Conservation (phyloP, 2,888 invertebrate species). For the Epistrophe eligans region DNA sequence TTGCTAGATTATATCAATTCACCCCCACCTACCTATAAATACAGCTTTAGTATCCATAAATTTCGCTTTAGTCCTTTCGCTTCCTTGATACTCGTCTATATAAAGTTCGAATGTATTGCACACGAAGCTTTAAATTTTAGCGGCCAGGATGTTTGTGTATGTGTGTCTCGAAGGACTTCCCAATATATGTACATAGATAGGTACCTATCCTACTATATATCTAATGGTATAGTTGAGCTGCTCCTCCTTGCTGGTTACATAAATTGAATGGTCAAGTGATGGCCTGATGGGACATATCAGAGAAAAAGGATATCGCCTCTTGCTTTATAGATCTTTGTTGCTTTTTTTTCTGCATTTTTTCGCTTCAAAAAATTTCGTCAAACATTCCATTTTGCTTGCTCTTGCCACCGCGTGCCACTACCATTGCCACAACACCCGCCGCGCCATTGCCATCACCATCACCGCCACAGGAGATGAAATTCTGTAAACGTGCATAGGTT, state of each 20-base stretch:
- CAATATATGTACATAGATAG: too few species aligned
- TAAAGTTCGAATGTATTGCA: slow-evolving; percentile 37
- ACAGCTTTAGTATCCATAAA: slow-evolving; percentile 70
- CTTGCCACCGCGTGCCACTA: slow-evolving; percentile 4
- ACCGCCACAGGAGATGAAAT: slow-evolving; percentile 18
- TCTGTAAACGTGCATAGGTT: slow-evolving; percentile 68
- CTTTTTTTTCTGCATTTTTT: slow-evolving; percentile 20
- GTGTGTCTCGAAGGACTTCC: slow-evolving; percentile 31
- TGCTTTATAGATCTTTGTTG: slow-evolving; percentile 26
- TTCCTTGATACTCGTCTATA: slow-evolving; percentile 3
- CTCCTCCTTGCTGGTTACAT: slow-evolving; percentile 62
- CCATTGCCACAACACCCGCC: not conserved
- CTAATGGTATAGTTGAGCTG: slow-evolving; percentile 5
- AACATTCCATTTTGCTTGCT: slow-evolving; percentile 40
- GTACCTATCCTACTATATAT: not conserved
- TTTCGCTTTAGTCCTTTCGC: slow-evolving; percentile 56
- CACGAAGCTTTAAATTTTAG: slow-evolving; percentile 64
- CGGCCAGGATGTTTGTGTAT: not conserved
- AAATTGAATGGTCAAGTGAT: slow-evolving; percentile 75
- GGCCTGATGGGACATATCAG: slow-evolving; percentile 69
- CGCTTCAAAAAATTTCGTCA: slow-evolving; percentile 37
- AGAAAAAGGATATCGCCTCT: slow-evolving; percentile 62
- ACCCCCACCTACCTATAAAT: slow-evolving; percentile 56
- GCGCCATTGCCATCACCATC: not conserved
- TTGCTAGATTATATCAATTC: slow-evolving; percentile 23